Conservation (phyloP, 2,113 vertebrate species). For the Platichthys stellatus region DNA sequence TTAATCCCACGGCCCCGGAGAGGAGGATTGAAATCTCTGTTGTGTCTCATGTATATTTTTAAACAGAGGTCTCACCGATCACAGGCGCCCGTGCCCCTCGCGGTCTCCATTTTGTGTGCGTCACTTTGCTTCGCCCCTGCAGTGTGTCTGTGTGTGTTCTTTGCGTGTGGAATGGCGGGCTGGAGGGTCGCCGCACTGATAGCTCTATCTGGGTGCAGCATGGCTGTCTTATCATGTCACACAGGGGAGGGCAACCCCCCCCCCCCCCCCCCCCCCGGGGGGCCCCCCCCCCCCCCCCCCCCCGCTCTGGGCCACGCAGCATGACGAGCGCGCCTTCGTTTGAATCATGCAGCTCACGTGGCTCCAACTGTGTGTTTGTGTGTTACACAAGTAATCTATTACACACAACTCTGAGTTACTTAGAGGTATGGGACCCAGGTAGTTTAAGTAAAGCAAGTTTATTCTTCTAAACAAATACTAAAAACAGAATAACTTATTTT, state of each 20-base stretch:
- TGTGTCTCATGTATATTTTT: conserved; percentile 4
- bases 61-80: background rate
- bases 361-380: background rate
- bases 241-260: conserved; percentile 64
- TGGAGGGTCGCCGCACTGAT: conserved; percentile 76
- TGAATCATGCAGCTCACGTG: conserved; percentile 47
- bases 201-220: conserved; percentile 82
- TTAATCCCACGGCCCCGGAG: background rate
- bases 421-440: background rate
- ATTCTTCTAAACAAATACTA: too few species aligned
- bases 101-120: conserved; percentile 71
- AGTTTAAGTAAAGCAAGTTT: background rate
- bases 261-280: too few species aligned
- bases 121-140: conserved; percentile 38
- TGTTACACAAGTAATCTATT: background rate
- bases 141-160: conserved; percentile 47
- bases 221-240: conserved; percentile 77
- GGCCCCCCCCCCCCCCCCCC: conserved; percentile 40
- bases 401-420: background rate
- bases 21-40: background rate
- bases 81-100: background rate
- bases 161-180: conserved; percentile 72
- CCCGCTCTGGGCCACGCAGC: conserved; percentile 25
- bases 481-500: too few species aligned
- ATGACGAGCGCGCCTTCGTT: conserved; percentile 42